Base-by-base conservation (phyloP, 2,113 vertebrate species). In the Hippoglossus stenolepis region DNA sequence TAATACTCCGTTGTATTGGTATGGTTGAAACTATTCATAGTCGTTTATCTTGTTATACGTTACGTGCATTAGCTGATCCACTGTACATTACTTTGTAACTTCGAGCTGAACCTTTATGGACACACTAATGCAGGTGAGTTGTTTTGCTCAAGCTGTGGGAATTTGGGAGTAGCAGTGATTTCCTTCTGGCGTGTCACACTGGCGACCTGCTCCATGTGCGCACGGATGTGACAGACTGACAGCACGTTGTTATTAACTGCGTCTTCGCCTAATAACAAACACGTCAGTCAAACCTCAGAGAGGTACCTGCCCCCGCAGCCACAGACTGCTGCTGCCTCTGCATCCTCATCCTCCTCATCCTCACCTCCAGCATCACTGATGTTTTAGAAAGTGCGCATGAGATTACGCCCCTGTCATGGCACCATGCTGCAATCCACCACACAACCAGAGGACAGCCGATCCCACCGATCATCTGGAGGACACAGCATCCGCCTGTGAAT, bases 371-470 rank as follows among this genome's bases (percentile, higher is more conserved):
- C 68, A 63, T 70, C 53, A 58, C 79, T 68, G 49, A 77, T 72
- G 18, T 83, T 90, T 91, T 78, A 78, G 60, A 83, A 91, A 89
- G 90, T 92, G 90, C 90, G 91, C 88, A 86, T 47, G 78, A 91
- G 85, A 90, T 92, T 76, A 76, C 90, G 90, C 92, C 87, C 90
- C 80, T 79, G 60, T 75, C 89, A 74, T 54, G 82, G 80, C 86
- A 82, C 51, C 87, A 13, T 35, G 83, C 61, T 70, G 80, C 78
- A 80, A 77, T 74, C 82, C 73, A 68, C 70, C 74, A 77, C 51
- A 70, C 69, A 59, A 53, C 26, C 17, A 14, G 11, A 35, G 4
- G 51, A 53, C 51, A 53, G 51, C 20, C 20, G 45, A 53, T 53
- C 51, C 2, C 51, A n/a, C 51, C 18, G 51, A 53, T 7, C 51